A percentile compares a stretch with the other conserved stretches of the same genome.
Conservation (phyloP, 2,888 invertebrate species). For the Drosophila nr. medialis region DNA sequence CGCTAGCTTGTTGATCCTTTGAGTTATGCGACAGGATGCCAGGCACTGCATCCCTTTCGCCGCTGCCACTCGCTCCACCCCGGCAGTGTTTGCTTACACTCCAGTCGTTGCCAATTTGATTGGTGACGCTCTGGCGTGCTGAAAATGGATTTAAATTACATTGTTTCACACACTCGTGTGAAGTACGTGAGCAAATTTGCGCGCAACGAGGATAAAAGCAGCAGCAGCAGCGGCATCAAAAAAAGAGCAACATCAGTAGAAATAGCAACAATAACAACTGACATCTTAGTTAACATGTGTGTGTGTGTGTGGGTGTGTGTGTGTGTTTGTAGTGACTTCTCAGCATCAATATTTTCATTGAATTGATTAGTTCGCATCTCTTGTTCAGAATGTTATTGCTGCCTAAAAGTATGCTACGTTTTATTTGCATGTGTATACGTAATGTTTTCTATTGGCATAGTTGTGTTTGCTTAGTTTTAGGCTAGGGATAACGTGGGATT, state of each 20-base stretch:
- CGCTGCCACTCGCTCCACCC: not conserved
- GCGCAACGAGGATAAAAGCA: constrained; percentile 29
- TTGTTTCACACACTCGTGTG: constrained; percentile 70
- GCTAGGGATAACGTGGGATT: constrained; percentile 58
- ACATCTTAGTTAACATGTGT: constrained; percentile 53
- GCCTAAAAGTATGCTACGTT: constrained; percentile 44
- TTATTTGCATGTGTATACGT: constrained; percentile 33
- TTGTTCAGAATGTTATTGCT: constrained; percentile 35
- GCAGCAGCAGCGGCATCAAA: constrained; percentile 11
- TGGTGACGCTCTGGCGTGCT: constrained; percentile 75
- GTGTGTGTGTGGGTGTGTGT: not conserved
- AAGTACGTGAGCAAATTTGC: constrained; percentile 64
- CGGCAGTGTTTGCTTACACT: constrained; percentile 62
- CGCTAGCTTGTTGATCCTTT: constrained; percentile 74
- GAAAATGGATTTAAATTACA: constrained; percentile 84
- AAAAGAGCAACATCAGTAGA: constrained; percentile 2
- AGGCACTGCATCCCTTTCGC: constrained; percentile 4
- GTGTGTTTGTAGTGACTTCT: constrained; percentile 66
- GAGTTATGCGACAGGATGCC: constrained; percentile 67
- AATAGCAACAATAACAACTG: constrained; percentile 52
- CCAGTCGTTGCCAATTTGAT: constrained; percentile 76
- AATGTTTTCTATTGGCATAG: constrained; percentile 36
- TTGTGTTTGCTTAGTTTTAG: constrained; percentile 63
- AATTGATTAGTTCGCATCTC: constrained; percentile 68
- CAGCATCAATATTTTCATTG: constrained; percentile 73